Percentiles rank a stretch among this genome's conserved stretches.
Conservation (phyloP, 2,113 vertebrate genomes). For the Anhinga rufa region DNA sequence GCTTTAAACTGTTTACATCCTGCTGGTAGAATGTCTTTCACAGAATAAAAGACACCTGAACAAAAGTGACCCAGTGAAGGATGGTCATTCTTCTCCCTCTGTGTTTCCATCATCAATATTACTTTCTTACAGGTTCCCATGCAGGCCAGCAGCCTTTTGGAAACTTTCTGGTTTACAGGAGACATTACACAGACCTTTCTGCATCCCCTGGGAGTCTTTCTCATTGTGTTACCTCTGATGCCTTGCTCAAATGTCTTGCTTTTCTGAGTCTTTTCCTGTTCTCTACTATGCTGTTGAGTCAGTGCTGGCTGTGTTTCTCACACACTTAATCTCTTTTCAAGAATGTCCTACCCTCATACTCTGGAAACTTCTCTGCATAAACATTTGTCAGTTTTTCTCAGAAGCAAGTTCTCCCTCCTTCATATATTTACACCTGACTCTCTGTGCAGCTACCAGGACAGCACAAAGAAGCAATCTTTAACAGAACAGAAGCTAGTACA, state of each 20-base stretch:
- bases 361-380: background rate
- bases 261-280: background rate
- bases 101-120: background rate
- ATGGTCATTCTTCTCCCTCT: background rate
- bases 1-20: background rate
- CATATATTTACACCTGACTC: background rate
- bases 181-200: background rate
- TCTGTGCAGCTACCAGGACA: background rate
- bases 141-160: background rate
- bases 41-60: background rate
- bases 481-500: background rate
- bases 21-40: background rate
- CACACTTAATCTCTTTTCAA: background rate
- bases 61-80: background rate
- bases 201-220: background rate
- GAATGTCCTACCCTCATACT: background rate
- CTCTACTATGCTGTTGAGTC: background rate
- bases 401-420: background rate
- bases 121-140: background rate
- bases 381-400: background rate
- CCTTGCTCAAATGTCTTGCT: background rate
- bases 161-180: background rate
- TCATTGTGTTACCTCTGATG: background rate
- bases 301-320: background rate
- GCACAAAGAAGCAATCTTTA: background rate